Conservation (phyloP, 2,113 vertebrate genomes). For the Bos indicus region DNA sequence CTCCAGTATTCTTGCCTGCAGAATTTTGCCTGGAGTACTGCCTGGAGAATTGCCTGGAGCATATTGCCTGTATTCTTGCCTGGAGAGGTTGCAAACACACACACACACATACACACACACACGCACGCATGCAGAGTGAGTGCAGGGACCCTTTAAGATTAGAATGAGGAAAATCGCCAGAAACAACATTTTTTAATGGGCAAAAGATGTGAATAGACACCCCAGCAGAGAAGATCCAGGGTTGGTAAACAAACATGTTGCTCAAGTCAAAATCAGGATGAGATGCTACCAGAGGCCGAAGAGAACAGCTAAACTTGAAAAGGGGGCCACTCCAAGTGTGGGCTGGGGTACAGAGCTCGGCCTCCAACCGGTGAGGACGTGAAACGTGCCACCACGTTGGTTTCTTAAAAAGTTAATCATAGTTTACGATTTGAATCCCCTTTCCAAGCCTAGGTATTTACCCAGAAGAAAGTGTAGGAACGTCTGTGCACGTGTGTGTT, state of each 20-base stretch:
- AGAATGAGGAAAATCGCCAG: background rate
- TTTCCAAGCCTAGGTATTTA: too few relatives aligned
- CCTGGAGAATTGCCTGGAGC: background rate
- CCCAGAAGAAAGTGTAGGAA: background rate
- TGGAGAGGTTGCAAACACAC: background rate
- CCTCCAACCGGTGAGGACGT: fast-evolving
- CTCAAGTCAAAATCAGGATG: background rate
- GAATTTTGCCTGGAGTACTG: background rate
- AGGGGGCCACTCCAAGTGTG: too few relatives aligned
- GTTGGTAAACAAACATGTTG: background rate
- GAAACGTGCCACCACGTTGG: fast-evolving
- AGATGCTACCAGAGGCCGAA: fast-evolving
- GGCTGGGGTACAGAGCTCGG: fast-evolving
- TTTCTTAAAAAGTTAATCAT: background rate
- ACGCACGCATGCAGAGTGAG: background rate
- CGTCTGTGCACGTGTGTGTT: fast-evolving
- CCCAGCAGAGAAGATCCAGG: background rate
- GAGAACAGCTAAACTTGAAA: background rate
- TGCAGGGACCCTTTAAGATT: background rate
- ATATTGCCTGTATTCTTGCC: background rate
- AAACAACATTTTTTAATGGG: background rate
- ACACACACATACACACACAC: background rate
- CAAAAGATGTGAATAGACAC: background rate
- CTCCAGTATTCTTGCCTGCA: background rate
- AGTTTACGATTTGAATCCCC: fast-evolving